These are phyloP conservation scores for Bos taurus DNA, from an alignment of 2,113 vertebrate species.

Conservation along the genomic window ARS-UCD2.0 NC_037340.1:79103501-79104000, in stretches of 20 bases:
- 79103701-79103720: rapidly evolving
- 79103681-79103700: background rate
- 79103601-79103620: background rate
- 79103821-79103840: background rate
- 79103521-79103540: background rate
- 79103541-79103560: background rate
- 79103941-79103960: background rate
- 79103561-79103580: background rate
- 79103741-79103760: background rate
- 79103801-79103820: background rate
- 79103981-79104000: background rate
- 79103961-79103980: background rate
- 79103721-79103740: rapidly evolving
- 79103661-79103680: background rate
- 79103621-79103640: background rate
- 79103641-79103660: background rate
- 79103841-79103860: background rate
- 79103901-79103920: background rate
- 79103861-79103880: background rate
- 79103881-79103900: conserved; percentile 25
- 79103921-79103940: background rate
- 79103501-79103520: rapidly evolving
- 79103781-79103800: background rate
- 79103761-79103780: background rate
- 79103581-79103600: background rate